A percentile compares a stretch with the other conserved stretches of the same genome.
These are phyloP conservation scores for Thunnus albacares DNA, from an alignment of 2,797 vertebrate species.

Conservation along the genomic window DNA sequence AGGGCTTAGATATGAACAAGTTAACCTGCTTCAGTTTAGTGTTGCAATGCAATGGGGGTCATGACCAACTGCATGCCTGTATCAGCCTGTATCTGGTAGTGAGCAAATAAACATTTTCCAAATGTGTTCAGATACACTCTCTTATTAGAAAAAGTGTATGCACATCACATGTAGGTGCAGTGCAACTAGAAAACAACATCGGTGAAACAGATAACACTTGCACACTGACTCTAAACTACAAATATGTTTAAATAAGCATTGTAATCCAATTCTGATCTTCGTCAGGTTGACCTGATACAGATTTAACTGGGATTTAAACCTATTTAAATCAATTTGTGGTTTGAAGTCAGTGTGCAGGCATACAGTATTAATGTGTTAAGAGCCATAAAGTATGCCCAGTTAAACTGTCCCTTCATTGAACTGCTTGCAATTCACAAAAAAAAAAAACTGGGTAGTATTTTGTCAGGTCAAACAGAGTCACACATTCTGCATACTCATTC, in stretches of 20 bases:
- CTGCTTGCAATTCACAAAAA: not conserved
- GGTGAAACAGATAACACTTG: not conserved
- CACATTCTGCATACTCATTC: conserved; percentile 66
- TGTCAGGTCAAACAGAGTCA: conserved; percentile 31
- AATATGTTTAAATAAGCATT: not conserved
- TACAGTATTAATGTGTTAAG: not conserved
- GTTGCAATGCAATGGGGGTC: not conserved
- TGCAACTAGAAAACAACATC: not conserved
- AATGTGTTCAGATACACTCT: too few relatives aligned
- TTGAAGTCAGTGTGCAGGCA: not conserved
- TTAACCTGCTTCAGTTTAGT: conserved; percentile 15
- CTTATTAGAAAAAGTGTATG: not conserved
- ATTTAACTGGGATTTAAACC: not conserved
- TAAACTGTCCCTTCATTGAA: conserved; percentile 29
- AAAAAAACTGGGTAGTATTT: not conserved
- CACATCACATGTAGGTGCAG: not conserved
- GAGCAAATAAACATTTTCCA: conserved; percentile 5
- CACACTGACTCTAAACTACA: not conserved
- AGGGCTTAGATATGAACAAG: conserved; percentile 1
- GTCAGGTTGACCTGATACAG: not conserved
- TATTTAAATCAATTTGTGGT: not conserved
- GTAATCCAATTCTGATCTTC: not conserved
- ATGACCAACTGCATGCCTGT: not conserved
- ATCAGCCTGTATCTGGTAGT: not conserved
- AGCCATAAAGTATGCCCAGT: not conserved